Evolutionary conservation across 2,113 vertebrate species (phyloP).

Genomic region (Halcyon senegalensis): DNA sequence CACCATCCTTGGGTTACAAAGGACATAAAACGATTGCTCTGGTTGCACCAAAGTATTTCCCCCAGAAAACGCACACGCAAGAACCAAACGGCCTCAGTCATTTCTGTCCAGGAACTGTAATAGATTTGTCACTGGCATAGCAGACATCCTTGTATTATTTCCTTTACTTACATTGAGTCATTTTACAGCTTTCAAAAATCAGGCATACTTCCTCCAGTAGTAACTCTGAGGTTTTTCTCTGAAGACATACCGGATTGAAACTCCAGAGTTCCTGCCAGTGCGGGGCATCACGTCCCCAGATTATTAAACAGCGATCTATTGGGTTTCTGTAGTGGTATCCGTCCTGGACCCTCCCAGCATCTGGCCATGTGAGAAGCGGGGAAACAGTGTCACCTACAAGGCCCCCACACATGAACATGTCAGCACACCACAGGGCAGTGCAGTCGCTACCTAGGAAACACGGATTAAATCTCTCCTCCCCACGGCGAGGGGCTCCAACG

Average conservation of each 20-base stretch:
- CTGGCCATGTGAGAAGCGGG: neutral
- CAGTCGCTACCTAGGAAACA: neutral
- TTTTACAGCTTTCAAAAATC: neutral
- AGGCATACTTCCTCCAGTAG: neutral
- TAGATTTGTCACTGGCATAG: neutral
- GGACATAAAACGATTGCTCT: neutral
- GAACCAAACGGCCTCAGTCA: neutral
- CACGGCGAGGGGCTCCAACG: neutral
- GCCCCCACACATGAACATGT: neutral
- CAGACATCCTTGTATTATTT: neutral
- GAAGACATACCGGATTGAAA: neutral
- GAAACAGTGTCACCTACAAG: neutral
- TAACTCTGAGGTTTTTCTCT: neutral
- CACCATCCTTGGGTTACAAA: neutral
- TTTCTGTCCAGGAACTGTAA: neutral
- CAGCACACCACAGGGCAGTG: neutral
- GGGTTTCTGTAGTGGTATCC: neutral
- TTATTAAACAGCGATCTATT: neutral
- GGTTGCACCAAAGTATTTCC: neutral
- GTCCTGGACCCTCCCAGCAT: neutral
- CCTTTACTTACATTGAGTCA: neutral
- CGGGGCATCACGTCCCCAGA: neutral
- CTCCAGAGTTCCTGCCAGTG: neutral
- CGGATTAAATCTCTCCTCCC: neutral
- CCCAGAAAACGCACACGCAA: neutral